A percentile compares a stretch with the other conserved stretches of the same genome.
These are phyloP conservation scores for Galago senegalensis DNA, from an alignment of 2,797 vertebrate genomes.

Conservation along the genomic window DNA sequence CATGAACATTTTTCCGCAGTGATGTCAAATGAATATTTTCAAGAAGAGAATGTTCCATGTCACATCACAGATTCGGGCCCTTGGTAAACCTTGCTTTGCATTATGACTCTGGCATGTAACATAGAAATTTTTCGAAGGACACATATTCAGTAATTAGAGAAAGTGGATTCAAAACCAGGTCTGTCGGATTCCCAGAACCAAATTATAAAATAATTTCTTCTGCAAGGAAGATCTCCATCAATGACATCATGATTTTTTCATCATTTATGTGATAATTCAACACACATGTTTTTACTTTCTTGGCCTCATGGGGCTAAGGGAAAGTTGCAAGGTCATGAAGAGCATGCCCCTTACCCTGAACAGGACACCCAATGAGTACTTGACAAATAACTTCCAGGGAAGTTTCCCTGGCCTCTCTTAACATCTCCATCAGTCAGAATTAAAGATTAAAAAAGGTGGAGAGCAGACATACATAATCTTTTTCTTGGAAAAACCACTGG, in stretches of 20 bases:
- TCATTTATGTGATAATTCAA: background rate
- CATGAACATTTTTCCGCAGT: background rate
- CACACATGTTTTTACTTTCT: background rate
- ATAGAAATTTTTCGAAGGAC: background rate
- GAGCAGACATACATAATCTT: background rate
- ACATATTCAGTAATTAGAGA: background rate
- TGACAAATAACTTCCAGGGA: slow-evolving; percentile 11
- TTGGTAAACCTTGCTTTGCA: background rate
- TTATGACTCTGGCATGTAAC: background rate
- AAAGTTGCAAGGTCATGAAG: slow-evolving; percentile 9
- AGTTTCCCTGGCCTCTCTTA: background rate
- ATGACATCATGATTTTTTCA: background rate
- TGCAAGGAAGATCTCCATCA: background rate
- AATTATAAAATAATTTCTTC: background rate
- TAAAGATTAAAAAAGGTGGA: background rate
- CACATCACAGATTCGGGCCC: background rate
- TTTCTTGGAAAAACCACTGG: background rate
- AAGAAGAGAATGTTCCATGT: background rate
- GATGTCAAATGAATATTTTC: background rate
- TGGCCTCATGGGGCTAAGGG: background rate
- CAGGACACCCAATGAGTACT: background rate
- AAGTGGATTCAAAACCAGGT: background rate
- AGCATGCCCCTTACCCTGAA: background rate
- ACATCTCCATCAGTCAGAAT: background rate
- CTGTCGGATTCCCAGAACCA: background rate